These are phyloP conservation scores for Drosophila melanica DNA, from an alignment of 1,140 invertebrate species.

Conservation along the genomic window DNA sequence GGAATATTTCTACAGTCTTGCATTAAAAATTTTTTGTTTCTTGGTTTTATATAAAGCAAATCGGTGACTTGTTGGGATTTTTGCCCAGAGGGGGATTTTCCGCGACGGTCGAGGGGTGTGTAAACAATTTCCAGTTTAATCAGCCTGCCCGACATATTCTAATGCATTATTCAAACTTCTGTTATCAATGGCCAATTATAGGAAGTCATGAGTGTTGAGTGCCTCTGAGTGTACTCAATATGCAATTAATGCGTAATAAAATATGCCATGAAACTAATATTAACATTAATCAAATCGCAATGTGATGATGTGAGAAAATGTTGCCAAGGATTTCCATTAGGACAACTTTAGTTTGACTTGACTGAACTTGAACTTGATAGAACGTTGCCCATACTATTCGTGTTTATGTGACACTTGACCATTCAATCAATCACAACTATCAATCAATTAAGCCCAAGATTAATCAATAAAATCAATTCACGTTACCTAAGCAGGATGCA, in stretches of 20 bases:
- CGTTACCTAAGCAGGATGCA: too few relatives aligned
- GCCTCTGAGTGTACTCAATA: constrained; percentile 3
- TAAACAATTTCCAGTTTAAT: too few relatives aligned
- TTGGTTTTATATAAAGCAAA: not conserved
- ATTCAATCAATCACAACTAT: constrained; percentile 34
- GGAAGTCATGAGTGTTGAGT: too few relatives aligned
- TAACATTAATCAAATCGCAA: constrained; percentile 20
- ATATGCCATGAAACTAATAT: constrained; percentile 12
- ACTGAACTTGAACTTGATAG: constrained; percentile 12
- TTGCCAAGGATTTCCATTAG: constrained; percentile 1
- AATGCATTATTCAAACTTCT: not conserved
- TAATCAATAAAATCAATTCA: constrained; percentile 27
- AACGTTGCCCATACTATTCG: not conserved
- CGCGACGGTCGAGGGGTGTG: too few relatives aligned
- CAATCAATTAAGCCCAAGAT: constrained; percentile 38
- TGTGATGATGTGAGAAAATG: not conserved
- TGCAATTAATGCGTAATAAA: constrained; percentile 46
- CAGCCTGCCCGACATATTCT: too few relatives aligned
- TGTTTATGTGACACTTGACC: constrained; percentile 36
- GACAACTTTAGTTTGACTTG: not conserved
- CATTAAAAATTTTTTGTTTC: constrained; percentile 4
- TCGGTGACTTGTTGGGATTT: not conserved
- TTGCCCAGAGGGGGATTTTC: too few relatives aligned
- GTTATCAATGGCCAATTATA: constrained; percentile 37
- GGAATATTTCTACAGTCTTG: not conserved